Percentiles rank a stretch among this genome's conserved stretches.
phyloP scores from a whole-genome alignment of 2,888 invertebrate genomes.

The Listrodromus nycthemerus region DNA sequence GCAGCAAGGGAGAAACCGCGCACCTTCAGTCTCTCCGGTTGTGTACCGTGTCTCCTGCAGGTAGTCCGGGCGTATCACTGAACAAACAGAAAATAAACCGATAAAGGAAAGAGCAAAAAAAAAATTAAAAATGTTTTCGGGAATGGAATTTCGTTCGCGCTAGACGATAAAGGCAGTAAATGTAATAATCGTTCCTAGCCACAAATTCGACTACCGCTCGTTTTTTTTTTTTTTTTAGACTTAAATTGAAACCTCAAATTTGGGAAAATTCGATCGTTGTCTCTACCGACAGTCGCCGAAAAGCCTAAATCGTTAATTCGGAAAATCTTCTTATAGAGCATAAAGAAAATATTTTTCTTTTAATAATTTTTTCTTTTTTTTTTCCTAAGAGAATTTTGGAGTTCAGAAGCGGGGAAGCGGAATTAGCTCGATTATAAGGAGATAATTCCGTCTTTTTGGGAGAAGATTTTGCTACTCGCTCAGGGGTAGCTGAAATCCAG shows the following conservation, averaged over 20 bases:
- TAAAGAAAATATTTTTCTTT: background rate
- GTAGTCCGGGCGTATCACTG: constrained; percentile 41
- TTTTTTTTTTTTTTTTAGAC: background rate
- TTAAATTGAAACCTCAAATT: background rate
- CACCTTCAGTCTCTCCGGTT: constrained; percentile 22
- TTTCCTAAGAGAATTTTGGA: background rate
- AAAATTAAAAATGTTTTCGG: constrained; percentile 12
- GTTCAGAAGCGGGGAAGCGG: constrained; percentile 35
- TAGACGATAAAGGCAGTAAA: constrained; percentile 31
- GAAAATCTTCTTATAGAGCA: background rate
- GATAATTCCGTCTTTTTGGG: constrained; percentile 71
- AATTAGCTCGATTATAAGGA: constrained; percentile 74
- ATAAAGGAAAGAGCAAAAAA: constrained; percentile 28
- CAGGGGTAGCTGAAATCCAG: background rate
- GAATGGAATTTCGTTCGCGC: background rate
- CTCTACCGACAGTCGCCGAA: background rate
- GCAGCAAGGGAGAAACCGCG: constrained; percentile 24
- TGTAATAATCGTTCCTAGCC: constrained; percentile 47
- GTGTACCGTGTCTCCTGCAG: constrained; percentile 30
- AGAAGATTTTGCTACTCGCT: constrained; percentile 22
- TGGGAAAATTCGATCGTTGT: background rate
- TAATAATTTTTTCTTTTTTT: too few relatives aligned
- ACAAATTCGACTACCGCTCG: constrained; percentile 4
- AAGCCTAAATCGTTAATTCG: constrained; percentile 16
- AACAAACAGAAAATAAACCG: constrained; percentile 56